phyloP scores from a whole-genome alignment of 2,888 invertebrate species.

The Caenorhabditis macrosperma region DNA sequence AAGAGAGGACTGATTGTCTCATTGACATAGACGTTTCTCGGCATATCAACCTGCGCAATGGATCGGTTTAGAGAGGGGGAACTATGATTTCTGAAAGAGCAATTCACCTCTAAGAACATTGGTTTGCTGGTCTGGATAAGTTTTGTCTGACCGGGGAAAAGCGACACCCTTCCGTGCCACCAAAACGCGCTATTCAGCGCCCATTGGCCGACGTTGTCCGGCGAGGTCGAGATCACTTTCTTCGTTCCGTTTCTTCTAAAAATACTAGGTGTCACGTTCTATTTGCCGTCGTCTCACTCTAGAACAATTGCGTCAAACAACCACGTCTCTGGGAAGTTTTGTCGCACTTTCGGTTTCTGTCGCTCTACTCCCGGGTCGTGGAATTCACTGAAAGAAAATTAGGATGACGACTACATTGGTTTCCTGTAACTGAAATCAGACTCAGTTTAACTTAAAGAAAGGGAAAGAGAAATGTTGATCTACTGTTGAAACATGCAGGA shows the following conservation, averaged over 20 bases:
- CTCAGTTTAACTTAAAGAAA: neutral
- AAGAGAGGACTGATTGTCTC: constrained; percentile 76
- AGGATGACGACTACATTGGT: too few relatives aligned
- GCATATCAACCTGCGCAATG: constrained; percentile 75
- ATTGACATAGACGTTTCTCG: constrained; percentile 75
- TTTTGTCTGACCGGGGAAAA: constrained; percentile 54
- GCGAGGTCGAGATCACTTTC: constrained; percentile 37
- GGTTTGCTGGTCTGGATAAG: constrained; percentile 53
- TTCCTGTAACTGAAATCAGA: too few relatives aligned
- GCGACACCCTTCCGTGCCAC: constrained; percentile 47
- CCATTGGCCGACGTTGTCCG: constrained; percentile 65
- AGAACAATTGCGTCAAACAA: constrained; percentile 74
- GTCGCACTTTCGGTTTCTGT: constrained; percentile 39
- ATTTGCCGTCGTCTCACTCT: constrained; percentile 57
- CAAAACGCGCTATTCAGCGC: constrained; percentile 58
- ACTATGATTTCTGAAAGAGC: neutral
- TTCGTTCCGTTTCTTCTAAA: constrained; percentile 56
- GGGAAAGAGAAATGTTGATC: neutral
- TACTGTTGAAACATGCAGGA: constrained; percentile 20
- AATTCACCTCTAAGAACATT: constrained; percentile 64
- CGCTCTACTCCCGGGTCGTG: constrained; percentile 35
- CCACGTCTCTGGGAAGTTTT: constrained; percentile 78
- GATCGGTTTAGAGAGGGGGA: neutral
- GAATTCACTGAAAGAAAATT: constrained; percentile 44
- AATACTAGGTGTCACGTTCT: neutral